A percentile compares a stretch with the other conserved stretches of the same genome.
Conservation (phyloP, 2,888 invertebrate species). For the Callyntrura guangdongensis region DNA sequence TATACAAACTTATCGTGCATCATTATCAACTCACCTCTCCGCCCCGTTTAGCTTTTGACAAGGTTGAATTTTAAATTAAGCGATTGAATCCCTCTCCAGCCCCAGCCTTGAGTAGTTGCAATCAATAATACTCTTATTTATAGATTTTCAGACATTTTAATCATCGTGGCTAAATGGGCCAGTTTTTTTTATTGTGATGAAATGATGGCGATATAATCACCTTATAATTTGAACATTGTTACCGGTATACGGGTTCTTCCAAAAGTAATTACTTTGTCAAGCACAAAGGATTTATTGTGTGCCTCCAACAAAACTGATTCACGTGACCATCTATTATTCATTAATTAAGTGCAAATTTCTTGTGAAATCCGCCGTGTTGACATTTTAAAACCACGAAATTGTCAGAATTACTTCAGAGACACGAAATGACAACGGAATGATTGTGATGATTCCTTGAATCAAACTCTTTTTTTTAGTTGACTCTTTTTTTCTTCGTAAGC, state of each 20-base stretch:
- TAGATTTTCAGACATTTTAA: too few species aligned
- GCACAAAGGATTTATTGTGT: background rate
- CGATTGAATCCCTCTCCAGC: background rate
- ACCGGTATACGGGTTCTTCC: conserved; percentile 46
- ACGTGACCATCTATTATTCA: background rate
- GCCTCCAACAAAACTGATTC: background rate
- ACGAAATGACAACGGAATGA: background rate
- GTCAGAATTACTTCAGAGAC: background rate
- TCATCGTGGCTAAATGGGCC: conserved; percentile 14
- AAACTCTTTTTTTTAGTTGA: background rate
- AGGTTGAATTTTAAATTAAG: conserved; percentile 58
- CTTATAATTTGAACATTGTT: background rate
- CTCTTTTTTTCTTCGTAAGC: background rate
- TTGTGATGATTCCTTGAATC: conserved; percentile 51
- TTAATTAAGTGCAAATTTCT: background rate
- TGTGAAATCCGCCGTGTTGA: background rate
- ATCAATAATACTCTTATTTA: background rate
- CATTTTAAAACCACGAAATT: background rate
- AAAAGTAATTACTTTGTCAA: background rate
- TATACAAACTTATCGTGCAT: conserved; percentile 1
- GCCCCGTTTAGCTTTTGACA: background rate
- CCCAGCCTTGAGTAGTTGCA: background rate
- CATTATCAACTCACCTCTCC: background rate
- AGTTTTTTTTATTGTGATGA: conserved; percentile 1
- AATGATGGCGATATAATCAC: background rate